These are phyloP conservation scores for Sminthopsis crassicaudata DNA, from an alignment of 2,113 vertebrate species.

Conservation along the genomic window DNA sequence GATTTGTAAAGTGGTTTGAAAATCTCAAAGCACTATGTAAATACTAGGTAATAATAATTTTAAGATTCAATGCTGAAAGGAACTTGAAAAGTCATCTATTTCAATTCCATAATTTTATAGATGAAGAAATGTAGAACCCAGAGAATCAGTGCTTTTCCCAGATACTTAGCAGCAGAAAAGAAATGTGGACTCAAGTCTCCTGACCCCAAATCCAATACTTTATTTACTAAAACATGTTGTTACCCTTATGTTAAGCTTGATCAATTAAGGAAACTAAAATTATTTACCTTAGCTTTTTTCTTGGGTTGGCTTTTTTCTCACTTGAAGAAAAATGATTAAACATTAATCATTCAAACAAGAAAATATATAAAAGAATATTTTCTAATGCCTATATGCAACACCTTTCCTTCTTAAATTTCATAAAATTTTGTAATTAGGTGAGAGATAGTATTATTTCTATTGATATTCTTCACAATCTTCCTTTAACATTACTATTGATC, in stretches of 20 bases:
- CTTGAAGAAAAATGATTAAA: slow-evolving; percentile 14
- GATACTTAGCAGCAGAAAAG: neutral
- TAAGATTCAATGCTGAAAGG: neutral
- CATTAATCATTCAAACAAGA: neutral
- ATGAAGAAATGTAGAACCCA: neutral
- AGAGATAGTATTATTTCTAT: neutral
- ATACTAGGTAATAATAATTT: neutral
- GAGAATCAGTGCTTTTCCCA: neutral
- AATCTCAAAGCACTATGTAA: neutral
- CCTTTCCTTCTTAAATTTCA: slow-evolving; percentile 40
- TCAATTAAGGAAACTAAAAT: neutral
- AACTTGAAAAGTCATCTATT: neutral
- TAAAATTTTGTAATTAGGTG: slow-evolving; percentile 35
- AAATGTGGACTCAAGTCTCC: neutral
- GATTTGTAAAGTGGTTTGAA: neutral
- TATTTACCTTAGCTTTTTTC: neutral
- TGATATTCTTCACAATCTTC: neutral
- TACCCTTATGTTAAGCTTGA: neutral
- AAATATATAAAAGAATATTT: neutral
- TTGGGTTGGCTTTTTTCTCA: neutral
- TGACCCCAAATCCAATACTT: neutral
- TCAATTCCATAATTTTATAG: neutral
- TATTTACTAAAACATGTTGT: neutral
- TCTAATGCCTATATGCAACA: neutral
- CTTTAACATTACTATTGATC: neutral